Percentiles rank a stretch among this genome's conserved stretches.
These are phyloP conservation scores for Hormaphis cornu DNA, from an alignment of 1,140 invertebrate species.

Conservation along the genomic window DNA sequence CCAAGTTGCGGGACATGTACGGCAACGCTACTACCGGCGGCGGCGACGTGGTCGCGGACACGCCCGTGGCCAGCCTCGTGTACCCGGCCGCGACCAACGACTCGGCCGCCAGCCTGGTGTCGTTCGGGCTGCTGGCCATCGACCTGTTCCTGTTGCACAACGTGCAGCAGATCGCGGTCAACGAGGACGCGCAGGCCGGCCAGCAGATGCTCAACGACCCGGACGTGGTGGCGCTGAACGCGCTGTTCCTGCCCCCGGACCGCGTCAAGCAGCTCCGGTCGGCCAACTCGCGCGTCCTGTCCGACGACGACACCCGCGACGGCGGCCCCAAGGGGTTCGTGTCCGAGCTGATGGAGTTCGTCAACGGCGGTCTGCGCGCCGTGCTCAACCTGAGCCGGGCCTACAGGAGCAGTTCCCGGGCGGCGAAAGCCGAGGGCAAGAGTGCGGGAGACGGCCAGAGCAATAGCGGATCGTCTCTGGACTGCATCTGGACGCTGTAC, in stretches of 20 bases:
- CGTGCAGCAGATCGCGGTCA: constrained; percentile 50
- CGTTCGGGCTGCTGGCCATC: constrained; percentile 50
- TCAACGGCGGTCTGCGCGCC: constrained; percentile 49
- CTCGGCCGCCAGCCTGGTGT: constrained; percentile 40
- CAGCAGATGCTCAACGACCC: constrained; percentile 47
- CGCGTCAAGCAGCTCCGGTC: constrained; percentile 41
- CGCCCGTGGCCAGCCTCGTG: constrained; percentile 41
- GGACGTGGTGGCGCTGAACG: constrained; percentile 49
- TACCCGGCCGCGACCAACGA: constrained; percentile 34
- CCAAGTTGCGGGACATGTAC: constrained; percentile 46
- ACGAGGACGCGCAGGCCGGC: constrained; percentile 44
- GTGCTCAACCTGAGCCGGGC: constrained; percentile 50
- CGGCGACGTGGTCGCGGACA: constrained; percentile 34
- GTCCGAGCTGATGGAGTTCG: constrained; percentile 46
- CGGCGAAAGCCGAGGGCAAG: constrained; percentile 4
- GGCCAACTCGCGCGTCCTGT: constrained; percentile 33
- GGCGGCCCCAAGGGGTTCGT: constrained; percentile 39
- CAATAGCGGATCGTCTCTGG: constrained; percentile 41
- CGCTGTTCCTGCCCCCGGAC: constrained; percentile 47
- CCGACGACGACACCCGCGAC: constrained; percentile 31
- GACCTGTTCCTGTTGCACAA: constrained; percentile 52
- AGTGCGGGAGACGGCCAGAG: constrained; percentile 33
- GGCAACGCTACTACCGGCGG: constrained; percentile 39
- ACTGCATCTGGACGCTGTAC: constrained; percentile 54
- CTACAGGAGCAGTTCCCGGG: constrained; percentile 45